These are phyloP conservation scores for Rhynchonycteris naso DNA, from an alignment of 2,797 vertebrate species.

Conservation along the genomic window DNA sequence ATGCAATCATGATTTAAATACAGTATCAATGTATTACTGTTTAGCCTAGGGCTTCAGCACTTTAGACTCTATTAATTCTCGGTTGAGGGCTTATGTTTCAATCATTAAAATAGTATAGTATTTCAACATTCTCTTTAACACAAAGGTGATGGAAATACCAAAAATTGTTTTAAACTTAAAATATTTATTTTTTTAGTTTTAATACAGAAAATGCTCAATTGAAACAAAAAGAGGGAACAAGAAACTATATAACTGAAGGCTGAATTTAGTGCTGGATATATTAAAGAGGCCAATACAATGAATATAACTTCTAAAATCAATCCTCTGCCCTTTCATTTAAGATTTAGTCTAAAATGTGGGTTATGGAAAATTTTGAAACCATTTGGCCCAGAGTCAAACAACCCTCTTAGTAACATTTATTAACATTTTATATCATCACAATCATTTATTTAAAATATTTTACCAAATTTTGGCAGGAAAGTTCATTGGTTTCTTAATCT, in stretches of 20 bases:
- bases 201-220: neutral
- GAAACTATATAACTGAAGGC: neutral
- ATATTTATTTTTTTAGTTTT: neutral
- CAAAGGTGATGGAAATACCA: neutral
- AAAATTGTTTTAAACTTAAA: neutral
- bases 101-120: conserved; percentile 3
- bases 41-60: neutral
- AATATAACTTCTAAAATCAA: neutral
- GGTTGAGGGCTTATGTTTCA: neutral
- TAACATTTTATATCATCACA: neutral
- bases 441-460: conserved; percentile 34
- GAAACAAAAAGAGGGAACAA: neutral
- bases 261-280: neutral
- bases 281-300: neutral
- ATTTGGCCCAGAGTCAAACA: neutral
- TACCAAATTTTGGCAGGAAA: neutral
- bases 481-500: neutral
- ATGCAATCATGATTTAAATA: conserved; percentile 11
- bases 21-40: neutral
- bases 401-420: neutral
- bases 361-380: neutral
- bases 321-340: neutral
- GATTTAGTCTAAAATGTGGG: conserved; percentile 1
- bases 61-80: conserved; percentile 13
- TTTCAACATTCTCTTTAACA: conserved; percentile 25